Base-by-base conservation (phyloP, 1,140 invertebrate genomes). In the Andricus grossulariae region DNA sequence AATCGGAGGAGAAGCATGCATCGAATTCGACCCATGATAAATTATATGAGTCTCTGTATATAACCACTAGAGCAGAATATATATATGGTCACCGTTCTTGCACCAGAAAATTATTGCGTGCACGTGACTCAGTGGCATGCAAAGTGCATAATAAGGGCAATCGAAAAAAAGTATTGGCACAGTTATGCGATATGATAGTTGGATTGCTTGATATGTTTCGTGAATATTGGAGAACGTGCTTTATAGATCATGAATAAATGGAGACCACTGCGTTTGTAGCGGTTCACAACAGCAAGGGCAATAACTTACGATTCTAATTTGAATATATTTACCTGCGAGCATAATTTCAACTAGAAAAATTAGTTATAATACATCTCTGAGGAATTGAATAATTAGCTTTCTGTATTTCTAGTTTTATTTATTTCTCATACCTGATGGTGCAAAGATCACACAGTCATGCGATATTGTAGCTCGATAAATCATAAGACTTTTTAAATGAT, bases 161-260 rank as follows among this genome's bases (percentile, higher is more conserved):
- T 32, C 13, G 25, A 10, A 55, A 55, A 18, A 19, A 55, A 21
- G 51, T 60, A 57, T 57, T 21, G 55, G 19, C 21, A 11, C 12
- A 60, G 21, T 32, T 32, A 15, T 32, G 11, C 21, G 57, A 60
- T 60, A 60, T 60, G 51, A 16, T 52, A 52, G 51, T 13, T n/a
- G 15, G n/a, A 52, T 16, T 21, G 57, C 25, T 13, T 52, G 13
- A 25, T 13, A 60, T 32, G 21, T 60, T 32, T 60, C 21, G 7
- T 11, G 21, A 60, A 60, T 15, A 32, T 60, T 25, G 13, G 57
- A 32, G 16, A 19, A 60, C 57, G 21, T 60, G 21, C 51, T 1
- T 15, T 52, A 52, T 52, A 52, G 51, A 55, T 55, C 54, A 60
- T 60, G 57, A 60, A 60, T 60, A 60, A 60, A 32, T 60, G 21